Evolutionary conservation across 2,797 vertebrate genomes (phyloP).

Genomic region (Cephalopachus bancanus): DNA sequence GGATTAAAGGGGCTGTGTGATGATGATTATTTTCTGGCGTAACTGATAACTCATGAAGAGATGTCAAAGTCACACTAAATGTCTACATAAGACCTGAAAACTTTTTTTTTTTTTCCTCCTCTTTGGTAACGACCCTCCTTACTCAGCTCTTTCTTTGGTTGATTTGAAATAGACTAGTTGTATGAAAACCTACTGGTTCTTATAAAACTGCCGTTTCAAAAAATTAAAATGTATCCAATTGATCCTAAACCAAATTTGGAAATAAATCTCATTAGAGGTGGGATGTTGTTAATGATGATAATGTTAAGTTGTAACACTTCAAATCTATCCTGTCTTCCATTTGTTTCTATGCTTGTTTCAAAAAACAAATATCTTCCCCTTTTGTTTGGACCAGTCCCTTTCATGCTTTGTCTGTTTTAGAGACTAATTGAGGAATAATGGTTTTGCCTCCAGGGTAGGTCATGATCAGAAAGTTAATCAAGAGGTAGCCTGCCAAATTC

Average conservation of each 20-base stretch:
- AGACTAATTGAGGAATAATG: not conserved
- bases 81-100: not conserved
- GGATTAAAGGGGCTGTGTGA: not conserved
- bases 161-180: not conserved
- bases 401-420: not conserved
- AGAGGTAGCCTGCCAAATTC: not conserved
- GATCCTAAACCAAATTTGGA: not conserved
- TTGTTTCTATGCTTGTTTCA: not conserved
- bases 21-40: not conserved
- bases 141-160: not conserved
- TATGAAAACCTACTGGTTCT: not conserved
- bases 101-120: not conserved
- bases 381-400: not conserved
- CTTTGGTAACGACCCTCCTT: not conserved
- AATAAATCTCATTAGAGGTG: not conserved
- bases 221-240: constrained; percentile 14
- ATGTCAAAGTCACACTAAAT: not conserved
- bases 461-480: constrained; percentile 31
- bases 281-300: not conserved
- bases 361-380: not conserved
- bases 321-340: not conserved
- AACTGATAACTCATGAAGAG: not conserved
- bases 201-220: constrained; percentile 20
- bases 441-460: constrained; percentile 6
- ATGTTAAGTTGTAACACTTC: not conserved